Evolutionary conservation across 2,888 invertebrate genomes (phyloP), one percentile per base, ranked within the genome.

Genomic region (Lymantria monacha): DNA sequence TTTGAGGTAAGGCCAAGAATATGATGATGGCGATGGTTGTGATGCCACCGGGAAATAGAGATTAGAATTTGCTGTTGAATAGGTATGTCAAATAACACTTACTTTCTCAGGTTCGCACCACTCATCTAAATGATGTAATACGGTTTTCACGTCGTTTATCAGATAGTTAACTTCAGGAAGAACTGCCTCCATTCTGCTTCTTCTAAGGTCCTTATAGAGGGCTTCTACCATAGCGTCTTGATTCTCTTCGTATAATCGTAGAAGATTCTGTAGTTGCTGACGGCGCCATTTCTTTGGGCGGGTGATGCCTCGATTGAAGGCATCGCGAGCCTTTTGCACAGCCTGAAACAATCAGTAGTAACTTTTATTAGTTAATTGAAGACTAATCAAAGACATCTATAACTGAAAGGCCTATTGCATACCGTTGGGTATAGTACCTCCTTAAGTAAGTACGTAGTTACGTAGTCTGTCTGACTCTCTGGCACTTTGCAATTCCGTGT

Each of bases 221-320:
- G 96, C 97, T 48, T 94, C 93, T 43, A 94, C 86, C 81, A 99
- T 94, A 7, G 93, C 94, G 37, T 93, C 91, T 51, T 91, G 90
- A 81, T 97, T 95, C 69, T 98, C 98, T 60, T 96, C 94, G 74
- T 97, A 92, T 93, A 99, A 93, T 48, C 93, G 93, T 44, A 95
- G 73, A 14, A 98, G 80, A 48, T 92, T 94, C 76, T 95, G 93
- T 49, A 99, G 87, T 83, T 99, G 98, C 59, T 93, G 92, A 63
- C 94, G 93, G 51, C 99, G 94, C 93, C 95, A 97, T 87, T 95
- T 94, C 69, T 97, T 70, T 12, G 95, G 93, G 63, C 93, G 94
- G n/a, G 98, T 98, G 66, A 95, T 94, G 13, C 98, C 98, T 48
- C 94, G 93, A 56, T 92, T 93, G 87, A 95, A 98, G 0, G 96